Percentiles rank a stretch among this genome's conserved stretches.
Evolutionary conservation across 2,113 vertebrate genomes (phyloP).

Genomic region (Erpornis zantholeuca): DNA sequence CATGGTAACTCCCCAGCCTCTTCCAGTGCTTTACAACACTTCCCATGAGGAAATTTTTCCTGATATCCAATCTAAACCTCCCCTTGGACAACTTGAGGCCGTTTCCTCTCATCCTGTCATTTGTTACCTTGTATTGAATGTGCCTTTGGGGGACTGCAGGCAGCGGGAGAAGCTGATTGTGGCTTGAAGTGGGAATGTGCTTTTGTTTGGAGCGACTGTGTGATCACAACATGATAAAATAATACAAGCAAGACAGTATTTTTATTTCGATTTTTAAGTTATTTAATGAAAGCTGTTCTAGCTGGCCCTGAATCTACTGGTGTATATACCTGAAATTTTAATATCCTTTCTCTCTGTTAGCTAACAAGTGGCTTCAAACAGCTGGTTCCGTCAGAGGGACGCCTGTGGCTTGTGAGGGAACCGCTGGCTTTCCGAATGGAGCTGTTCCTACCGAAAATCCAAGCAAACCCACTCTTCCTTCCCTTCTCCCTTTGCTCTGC

Average conservation of each 20-base stretch:
- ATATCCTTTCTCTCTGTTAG: background rate
- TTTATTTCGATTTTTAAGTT: background rate
- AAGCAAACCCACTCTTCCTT: background rate
- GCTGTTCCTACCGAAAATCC: background rate
- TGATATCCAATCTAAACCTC: background rate
- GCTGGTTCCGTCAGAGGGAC: background rate
- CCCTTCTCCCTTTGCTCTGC: background rate
- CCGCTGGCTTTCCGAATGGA: background rate
- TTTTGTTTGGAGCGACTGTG: background rate
- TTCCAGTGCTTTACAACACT: background rate
- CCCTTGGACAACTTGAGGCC: background rate
- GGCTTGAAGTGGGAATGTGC: background rate
- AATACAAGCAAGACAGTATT: background rate
- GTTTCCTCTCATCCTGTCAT: background rate
- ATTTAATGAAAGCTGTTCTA: background rate
- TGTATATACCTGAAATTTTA: background rate
- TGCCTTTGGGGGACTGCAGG: background rate
- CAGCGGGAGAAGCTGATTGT: fast-evolving
- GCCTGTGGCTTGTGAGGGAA: background rate
- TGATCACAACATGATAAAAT: background rate
- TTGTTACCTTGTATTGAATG: background rate
- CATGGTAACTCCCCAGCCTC: background rate
- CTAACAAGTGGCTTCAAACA: background rate
- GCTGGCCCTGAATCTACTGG: background rate
- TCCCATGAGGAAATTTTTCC: background rate